These are phyloP conservation scores for Drosophila leontia DNA, from an alignment of 1,140 invertebrate species.

Conservation along the genomic window DNA sequence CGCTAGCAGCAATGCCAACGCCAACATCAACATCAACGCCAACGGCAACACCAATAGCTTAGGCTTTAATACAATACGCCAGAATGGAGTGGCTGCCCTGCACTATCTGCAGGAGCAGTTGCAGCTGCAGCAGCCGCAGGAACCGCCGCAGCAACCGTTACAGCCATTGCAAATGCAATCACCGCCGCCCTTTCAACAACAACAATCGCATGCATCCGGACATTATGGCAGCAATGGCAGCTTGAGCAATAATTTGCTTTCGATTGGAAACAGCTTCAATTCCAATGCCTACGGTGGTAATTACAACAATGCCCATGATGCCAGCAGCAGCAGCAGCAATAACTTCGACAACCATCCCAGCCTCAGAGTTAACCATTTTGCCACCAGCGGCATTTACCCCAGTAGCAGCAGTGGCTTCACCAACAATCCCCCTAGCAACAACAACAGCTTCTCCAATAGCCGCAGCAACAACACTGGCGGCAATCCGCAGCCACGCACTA, in stretches of 20 bases:
- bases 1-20: constrained; percentile 19
- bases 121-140: constrained; percentile 38
- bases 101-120: constrained; percentile 41
- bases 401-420: constrained; percentile 21
- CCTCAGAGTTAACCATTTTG: constrained; percentile 12
- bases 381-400: constrained; percentile 11
- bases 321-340: constrained; percentile 32
- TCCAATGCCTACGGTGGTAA: constrained; percentile 23
- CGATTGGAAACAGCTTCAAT: constrained; percentile 25
- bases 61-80: constrained; percentile 39
- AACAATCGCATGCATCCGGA: constrained; percentile 5
- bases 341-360: constrained; percentile 11
- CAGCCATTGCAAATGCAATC: constrained; percentile 22
- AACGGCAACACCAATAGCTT: constrained; percentile 30
- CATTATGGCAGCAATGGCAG: constrained; percentile 26
- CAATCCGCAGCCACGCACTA: constrained; percentile 4
- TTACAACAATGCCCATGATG: constrained; percentile 10
- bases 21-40: constrained; percentile 9
- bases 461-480: constrained; percentile 9
- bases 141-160: constrained; percentile 38
- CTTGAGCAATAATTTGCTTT: constrained; percentile 22
- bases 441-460: constrained; percentile 20
- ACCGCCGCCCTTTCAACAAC: constrained; percentile 27
- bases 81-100: constrained; percentile 42
- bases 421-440: constrained; percentile 21